A percentile compares a stretch with the other conserved stretches of the same genome.
Evolutionary conservation across 1,140 invertebrate genomes (phyloP).

Genomic region (Piezodorus guildinii): DNA sequence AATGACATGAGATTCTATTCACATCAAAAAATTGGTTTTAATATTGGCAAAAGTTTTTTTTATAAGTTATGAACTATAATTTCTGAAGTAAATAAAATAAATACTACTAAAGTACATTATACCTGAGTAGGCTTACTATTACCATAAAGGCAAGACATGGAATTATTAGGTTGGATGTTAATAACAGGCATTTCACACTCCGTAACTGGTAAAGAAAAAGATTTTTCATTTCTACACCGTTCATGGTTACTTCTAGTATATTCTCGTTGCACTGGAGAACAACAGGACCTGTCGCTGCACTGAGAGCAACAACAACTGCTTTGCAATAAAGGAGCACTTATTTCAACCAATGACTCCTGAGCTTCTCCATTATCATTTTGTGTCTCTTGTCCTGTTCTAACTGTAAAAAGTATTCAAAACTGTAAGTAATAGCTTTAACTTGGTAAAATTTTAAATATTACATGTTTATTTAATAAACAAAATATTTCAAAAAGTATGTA

Average conservation of each 20-base stretch:
- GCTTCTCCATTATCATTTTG: neutral
- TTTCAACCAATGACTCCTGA: neutral
- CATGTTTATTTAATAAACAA: too few relatives aligned
- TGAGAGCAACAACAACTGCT: neutral
- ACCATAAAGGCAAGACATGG: constrained; percentile 17
- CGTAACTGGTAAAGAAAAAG: constrained; percentile 16
- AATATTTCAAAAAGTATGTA: too few relatives aligned
- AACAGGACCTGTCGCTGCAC: neutral
- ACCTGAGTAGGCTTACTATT: constrained; percentile 13
- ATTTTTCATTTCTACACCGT: constrained; percentile 2
- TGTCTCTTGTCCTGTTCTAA: neutral
- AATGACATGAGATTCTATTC: too few relatives aligned
- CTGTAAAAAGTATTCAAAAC: neutral
- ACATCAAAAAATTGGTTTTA: too few relatives aligned
- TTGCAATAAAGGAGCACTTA: constrained; percentile 13
- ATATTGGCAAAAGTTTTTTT: too few relatives aligned
- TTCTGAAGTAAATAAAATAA: too few relatives aligned
- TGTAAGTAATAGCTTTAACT: neutral
- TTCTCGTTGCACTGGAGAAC: constrained; percentile 1
- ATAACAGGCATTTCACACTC: neutral
- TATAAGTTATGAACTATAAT: too few relatives aligned
- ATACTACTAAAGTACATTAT: neutral
- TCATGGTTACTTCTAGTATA: constrained; percentile 17
- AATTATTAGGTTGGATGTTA: constrained; percentile 18
- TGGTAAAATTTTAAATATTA: too few relatives aligned